phyloP scores from a whole-genome alignment of 2,888 invertebrate genomes.

The Acanthosoma haemorrhoidale region DNA sequence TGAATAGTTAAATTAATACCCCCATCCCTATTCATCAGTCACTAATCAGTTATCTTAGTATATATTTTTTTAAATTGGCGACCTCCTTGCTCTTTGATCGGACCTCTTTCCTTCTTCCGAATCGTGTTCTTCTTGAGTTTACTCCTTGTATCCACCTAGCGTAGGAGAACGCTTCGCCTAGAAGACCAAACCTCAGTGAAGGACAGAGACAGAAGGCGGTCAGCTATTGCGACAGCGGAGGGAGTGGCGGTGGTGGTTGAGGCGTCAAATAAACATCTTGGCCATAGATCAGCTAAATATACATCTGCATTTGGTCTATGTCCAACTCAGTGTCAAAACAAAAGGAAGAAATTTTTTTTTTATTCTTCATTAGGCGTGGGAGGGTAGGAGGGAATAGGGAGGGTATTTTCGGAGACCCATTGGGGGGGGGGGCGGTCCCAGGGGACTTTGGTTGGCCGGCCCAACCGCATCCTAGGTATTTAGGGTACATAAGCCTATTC shows the following conservation, averaged over 20 bases:
- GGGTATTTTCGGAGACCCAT: neutral
- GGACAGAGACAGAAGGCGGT: neutral
- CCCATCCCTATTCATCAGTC: too few species aligned
- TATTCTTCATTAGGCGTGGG: slow-evolving; percentile 10
- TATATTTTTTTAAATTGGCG: too few species aligned
- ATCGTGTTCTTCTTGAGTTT: too few species aligned
- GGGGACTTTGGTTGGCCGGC: too few species aligned
- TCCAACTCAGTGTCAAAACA: slow-evolving; percentile 10
- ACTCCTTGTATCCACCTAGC: too few species aligned
- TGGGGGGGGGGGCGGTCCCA: neutral
- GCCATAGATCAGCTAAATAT: slow-evolving; percentile 5
- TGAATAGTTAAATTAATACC: too few species aligned
- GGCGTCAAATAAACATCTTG: slow-evolving; percentile 5
- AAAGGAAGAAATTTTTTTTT: slow-evolving; percentile 1
- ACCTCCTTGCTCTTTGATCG: too few species aligned
- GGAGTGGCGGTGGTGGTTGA: neutral
- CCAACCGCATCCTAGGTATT: too few species aligned
- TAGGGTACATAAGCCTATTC: too few species aligned
- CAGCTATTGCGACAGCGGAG: neutral
- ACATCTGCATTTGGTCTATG: neutral
- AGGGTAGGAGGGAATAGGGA: neutral
- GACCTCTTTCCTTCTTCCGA: too few species aligned
- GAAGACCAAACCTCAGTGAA: neutral
- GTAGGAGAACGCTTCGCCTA: neutral
- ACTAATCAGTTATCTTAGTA: too few species aligned